Percentiles rank a stretch among this genome's conserved stretches.
These are phyloP conservation scores for Arvicanthis niloticus DNA, from an alignment of 2,113 vertebrate species.

Conservation along the genomic window DNA sequence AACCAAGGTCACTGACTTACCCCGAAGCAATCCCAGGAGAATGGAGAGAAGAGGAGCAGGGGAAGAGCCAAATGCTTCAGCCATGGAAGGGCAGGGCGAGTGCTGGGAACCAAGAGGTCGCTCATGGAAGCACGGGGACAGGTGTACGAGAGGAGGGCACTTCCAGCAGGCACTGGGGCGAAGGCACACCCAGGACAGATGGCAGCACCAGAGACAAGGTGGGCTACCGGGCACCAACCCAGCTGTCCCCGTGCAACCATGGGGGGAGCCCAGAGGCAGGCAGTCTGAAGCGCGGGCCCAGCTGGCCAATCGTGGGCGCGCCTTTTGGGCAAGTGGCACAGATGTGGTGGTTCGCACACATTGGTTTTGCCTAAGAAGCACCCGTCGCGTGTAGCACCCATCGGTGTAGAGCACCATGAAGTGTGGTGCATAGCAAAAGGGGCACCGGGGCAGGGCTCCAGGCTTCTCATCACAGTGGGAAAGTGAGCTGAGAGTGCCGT, in stretches of 20 bases:
- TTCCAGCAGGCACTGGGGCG: slow-evolving; percentile 89
- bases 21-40: slow-evolving; percentile 75
- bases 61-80: slow-evolving; percentile 50
- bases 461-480: slow-evolving; percentile 83
- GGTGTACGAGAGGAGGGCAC: slow-evolving; percentile 77
- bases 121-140: slow-evolving; percentile 81
- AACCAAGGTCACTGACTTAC: slow-evolving; percentile 73
- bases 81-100: slow-evolving; percentile 77
- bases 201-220: slow-evolving; percentile 86
- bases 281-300: slow-evolving; percentile 77
- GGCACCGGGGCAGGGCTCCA: slow-evolving; percentile 75
- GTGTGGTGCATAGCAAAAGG: slow-evolving; percentile 80
- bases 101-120: slow-evolving; percentile 82
- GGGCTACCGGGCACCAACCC: slow-evolving; percentile 86
- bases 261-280: slow-evolving; percentile 81
- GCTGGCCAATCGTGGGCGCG: slow-evolving; percentile 71
- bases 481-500: slow-evolving; percentile 80
- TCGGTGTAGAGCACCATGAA: slow-evolving; percentile 84
- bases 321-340: slow-evolving; percentile 65
- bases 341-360: slow-evolving; percentile 75
- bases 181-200: slow-evolving; percentile 90
- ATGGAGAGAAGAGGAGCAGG: slow-evolving; percentile 75
- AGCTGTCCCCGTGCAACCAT: slow-evolving; percentile 80
- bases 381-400: slow-evolving; percentile 83
- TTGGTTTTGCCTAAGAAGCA: slow-evolving; percentile 73